These are phyloP conservation scores for Perdita meconis DNA, from an alignment of 2,888 invertebrate genomes.

Conservation along the genomic window DNA sequence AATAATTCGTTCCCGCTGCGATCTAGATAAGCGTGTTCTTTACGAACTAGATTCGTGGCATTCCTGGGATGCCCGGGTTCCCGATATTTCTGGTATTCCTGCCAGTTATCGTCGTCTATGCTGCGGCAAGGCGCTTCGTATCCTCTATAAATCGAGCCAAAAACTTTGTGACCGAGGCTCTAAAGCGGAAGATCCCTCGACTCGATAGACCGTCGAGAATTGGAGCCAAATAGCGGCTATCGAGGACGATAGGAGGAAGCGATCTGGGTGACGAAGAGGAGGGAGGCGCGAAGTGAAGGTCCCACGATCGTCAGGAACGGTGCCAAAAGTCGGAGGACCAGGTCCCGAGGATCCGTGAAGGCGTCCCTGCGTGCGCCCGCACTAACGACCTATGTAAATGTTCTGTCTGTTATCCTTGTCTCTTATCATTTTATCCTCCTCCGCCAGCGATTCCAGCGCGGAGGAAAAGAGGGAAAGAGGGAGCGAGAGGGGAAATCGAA, in stretches of 20 bases:
- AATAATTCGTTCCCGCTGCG: constrained; percentile 42
- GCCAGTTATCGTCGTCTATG: neutral
- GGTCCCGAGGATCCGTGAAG: constrained; percentile 36
- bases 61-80: constrained; percentile 37
- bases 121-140: too few species aligned
- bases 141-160: neutral
- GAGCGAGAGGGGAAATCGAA: constrained; percentile 31
- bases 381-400: constrained; percentile 83
- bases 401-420: constrained; percentile 81
- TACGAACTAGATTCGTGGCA: constrained; percentile 54
- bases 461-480: constrained; percentile 61
- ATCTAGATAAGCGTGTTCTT: constrained; percentile 52
- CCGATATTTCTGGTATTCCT: constrained; percentile 44
- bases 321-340: constrained; percentile 43
- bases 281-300: constrained; percentile 32
- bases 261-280: constrained; percentile 42
- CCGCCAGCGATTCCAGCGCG: constrained; percentile 62
- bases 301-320: constrained; percentile 55
- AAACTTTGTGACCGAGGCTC: neutral
- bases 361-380: constrained; percentile 70
- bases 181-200: neutral
- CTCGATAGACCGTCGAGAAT: too few species aligned
- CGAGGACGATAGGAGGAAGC: neutral
- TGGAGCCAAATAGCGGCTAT: too few species aligned
- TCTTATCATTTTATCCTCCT: constrained; percentile 81